These are phyloP conservation scores for Polyodon spathula DNA, from an alignment of 2,113 vertebrate species.

Conservation along the genomic window DNA sequence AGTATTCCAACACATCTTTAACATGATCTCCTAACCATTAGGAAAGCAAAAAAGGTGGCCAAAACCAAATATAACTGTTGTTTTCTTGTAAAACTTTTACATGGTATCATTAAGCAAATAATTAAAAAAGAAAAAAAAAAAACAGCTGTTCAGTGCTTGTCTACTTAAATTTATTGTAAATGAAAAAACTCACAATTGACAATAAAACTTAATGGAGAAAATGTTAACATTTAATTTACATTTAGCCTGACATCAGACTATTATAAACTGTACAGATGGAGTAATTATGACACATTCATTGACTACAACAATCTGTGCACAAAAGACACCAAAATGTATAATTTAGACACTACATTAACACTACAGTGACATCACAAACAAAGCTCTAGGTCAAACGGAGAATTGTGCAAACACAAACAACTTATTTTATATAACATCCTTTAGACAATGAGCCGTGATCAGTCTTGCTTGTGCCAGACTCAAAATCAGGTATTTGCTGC, in stretches of 20 bases:
- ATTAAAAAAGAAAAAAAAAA: not conserved
- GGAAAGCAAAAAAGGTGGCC: no score
- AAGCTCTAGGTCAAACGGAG: constrained; percentile 69
- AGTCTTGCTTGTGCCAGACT: constrained; percentile 64
- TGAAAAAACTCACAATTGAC: constrained; percentile 66
- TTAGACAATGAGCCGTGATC: constrained; percentile 43
- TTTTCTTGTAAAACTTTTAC: no score
- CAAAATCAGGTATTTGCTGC: constrained; percentile 67
- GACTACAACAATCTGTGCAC: constrained; percentile 65
- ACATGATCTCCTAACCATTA: no score
- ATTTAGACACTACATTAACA: constrained; percentile 58
- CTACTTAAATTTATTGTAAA: constrained; percentile 77
- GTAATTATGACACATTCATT: constrained; percentile 54
- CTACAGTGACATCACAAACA: constrained; percentile 81
- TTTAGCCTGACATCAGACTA: constrained; percentile 60
- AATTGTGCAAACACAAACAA: constrained; percentile 58
- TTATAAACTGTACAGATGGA: constrained; percentile 61
- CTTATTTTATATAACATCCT: constrained; percentile 55
- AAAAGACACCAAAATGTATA: constrained; percentile 41
- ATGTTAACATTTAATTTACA: constrained; percentile 50
- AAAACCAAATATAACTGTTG: no score
- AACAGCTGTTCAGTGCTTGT: constrained; percentile 45
- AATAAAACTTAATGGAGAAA: constrained; percentile 64
- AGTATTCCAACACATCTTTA: no score
- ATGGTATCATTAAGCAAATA: not conserved